phyloP scores from a whole-genome alignment of 1,140 invertebrate species.

The Drosophila guanche region DNA sequence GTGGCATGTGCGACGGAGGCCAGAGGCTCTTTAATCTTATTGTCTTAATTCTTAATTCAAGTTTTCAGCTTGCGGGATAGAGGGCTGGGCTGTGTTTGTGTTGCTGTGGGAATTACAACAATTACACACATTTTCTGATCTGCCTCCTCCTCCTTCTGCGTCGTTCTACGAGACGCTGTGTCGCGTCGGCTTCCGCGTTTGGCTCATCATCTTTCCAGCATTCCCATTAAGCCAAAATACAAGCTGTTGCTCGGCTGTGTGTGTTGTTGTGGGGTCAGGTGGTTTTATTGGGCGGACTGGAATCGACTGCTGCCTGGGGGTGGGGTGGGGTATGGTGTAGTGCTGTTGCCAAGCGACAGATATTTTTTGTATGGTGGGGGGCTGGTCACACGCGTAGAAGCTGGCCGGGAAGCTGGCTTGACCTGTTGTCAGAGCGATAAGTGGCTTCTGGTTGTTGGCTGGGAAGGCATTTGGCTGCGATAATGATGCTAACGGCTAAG shows the following conservation, averaged over 20 bases:
- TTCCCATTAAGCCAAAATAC: slow-evolving; percentile 4
- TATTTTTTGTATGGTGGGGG: too few relatives aligned
- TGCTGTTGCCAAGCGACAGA: slow-evolving; percentile 11
- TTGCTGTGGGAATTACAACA: slow-evolving; percentile 43
- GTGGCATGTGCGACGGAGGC: slow-evolving; percentile 15
- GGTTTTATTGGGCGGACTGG: not conserved
- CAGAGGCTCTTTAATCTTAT: too few relatives aligned
- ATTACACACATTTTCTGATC: slow-evolving; percentile 42
- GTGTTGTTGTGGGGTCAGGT: not conserved
- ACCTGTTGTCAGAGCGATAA: slow-evolving; percentile 15
- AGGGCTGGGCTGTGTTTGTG: not conserved
- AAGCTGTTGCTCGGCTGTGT: too few relatives aligned
- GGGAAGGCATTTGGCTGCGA: too few relatives aligned
- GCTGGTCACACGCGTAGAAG: not conserved
- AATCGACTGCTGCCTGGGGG: not conserved
- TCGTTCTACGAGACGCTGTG: slow-evolving; percentile 17
- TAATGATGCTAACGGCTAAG: too few relatives aligned
- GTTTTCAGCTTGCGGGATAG: slow-evolving; percentile 18
- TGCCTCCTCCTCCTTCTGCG: not conserved
- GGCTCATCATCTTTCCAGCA: slow-evolving; percentile 34
- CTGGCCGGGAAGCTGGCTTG: slow-evolving; percentile 4
- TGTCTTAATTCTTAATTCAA: slow-evolving; percentile 6
- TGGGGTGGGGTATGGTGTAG: not conserved
- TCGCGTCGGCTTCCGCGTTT: slow-evolving; percentile 32
- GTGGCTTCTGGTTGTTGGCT: not conserved